Base-by-base conservation (phyloP, 2,797 vertebrate species). In the Chaetophractus vellerosus region DNA sequence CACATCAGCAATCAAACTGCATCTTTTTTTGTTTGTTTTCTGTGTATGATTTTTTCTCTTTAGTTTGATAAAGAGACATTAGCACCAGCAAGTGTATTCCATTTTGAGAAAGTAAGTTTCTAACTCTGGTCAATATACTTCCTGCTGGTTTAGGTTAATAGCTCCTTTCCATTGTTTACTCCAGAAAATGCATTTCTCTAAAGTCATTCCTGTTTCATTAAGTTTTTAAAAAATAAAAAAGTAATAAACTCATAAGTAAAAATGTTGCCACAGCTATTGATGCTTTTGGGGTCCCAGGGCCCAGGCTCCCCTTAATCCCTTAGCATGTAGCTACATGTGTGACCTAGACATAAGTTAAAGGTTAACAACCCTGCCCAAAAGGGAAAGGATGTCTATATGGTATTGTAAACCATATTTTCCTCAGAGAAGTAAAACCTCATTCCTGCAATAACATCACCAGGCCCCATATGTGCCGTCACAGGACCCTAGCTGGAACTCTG, bases 171-270 rank as follows among this genome's bases (percentile, higher is more conserved):
- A 57, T 76, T 96, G 71, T 93, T 96, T 93, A 78, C n/a, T 84
- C 36, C 45, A 94, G 68, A 94, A 96, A 95, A 71, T 63, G n/a
- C 9, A 63, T 86, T 83, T 95, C 41, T 82, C 12, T 55, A 86
- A 84, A 19, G 38, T 93, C 10, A 12, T 66, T 78, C 12, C 8
- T 89, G 0, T 57, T 90, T 91, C 57, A 93, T 85, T 79, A 88
- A 90, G n/a, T 74, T 94, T 94, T 84, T 95, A 88, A 87, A 97
- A 94, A 95, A 48, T 9, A 69, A 80, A 95, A 95, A 74, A 63
- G 23, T 50, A 66, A 50, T 85, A 95, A 88, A 28, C 9, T 90
- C 41, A 24, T 38, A 24, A 28, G 6, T 68, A 82, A 45, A 89
- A 84, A 92, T 91, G 15, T 69, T 38, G 0, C 24, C 83, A 69